These are phyloP conservation scores for Struthidea cinerea DNA, from an alignment of 2,113 vertebrate species.

Conservation along the genomic window DNA sequence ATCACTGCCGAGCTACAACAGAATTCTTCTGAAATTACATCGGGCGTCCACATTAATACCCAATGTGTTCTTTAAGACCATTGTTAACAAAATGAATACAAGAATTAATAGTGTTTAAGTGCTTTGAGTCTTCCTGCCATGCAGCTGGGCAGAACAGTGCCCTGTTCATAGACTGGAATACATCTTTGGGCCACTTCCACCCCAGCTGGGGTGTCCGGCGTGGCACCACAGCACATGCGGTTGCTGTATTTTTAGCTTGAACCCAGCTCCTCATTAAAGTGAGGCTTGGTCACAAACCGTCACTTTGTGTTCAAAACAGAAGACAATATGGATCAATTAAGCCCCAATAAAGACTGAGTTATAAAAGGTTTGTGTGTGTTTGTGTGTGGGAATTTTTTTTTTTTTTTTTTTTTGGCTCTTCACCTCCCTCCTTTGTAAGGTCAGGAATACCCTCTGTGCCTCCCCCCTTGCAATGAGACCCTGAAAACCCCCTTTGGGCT, in stretches of 20 bases:
- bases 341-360: not conserved
- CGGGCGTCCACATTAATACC: slow-evolving; percentile 38
- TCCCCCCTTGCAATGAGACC: not conserved
- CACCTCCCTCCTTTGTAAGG: not conserved
- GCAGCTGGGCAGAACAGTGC: slow-evolving; percentile 77
- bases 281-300: slow-evolving; percentile 32
- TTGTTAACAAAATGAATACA: slow-evolving; percentile 65
- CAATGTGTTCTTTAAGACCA: slow-evolving; percentile 66
- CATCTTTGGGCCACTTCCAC: slow-evolving; percentile 39
- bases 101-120: slow-evolving; percentile 55
- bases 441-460: not conserved
- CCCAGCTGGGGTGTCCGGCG: slow-evolving; percentile 66
- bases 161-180: slow-evolving; percentile 69
- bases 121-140: slow-evolving; percentile 60
- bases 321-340: slow-evolving; percentile 31
- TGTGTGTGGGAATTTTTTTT: not conserved
- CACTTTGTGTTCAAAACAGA: slow-evolving; percentile 57
- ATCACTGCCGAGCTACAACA: slow-evolving; percentile 50
- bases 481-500: not conserved
- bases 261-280: slow-evolving; percentile 19
- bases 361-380: not conserved
- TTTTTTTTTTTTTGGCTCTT: not conserved
- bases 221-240: slow-evolving; percentile 10
- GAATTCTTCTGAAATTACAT: slow-evolving; percentile 71
- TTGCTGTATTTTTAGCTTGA: slow-evolving; percentile 64